These are phyloP conservation scores for Drosophila takahashii DNA, from an alignment of 1,140 invertebrate species.

Conservation along the genomic window DNA sequence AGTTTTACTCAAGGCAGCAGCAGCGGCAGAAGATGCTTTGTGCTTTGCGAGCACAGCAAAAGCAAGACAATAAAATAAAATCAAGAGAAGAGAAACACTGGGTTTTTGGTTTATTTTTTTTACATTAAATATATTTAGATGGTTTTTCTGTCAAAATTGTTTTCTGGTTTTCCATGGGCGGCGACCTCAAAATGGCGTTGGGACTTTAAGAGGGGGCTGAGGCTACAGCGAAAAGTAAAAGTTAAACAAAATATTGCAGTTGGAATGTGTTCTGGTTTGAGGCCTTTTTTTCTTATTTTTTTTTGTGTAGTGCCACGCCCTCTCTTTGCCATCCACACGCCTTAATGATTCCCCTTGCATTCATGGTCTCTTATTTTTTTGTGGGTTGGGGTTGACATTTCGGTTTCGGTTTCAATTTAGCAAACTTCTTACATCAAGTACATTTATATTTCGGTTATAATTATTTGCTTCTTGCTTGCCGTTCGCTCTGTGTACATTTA, in stretches of 20 bases:
- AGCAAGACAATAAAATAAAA: slow-evolving; percentile 25
- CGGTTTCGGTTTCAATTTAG: slow-evolving; percentile 65
- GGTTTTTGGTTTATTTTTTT: slow-evolving; percentile 58
- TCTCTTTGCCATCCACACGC: neutral
- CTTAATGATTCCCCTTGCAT: slow-evolving; percentile 4
- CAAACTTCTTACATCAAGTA: slow-evolving; percentile 80
- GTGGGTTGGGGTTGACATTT: slow-evolving; percentile 49
- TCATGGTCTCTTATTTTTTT: slow-evolving; percentile 20
- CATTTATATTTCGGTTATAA: slow-evolving; percentile 73
- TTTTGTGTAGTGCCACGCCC: slow-evolving; percentile 6
- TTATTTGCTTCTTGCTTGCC: slow-evolving; percentile 43
- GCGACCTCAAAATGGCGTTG: slow-evolving; percentile 9
- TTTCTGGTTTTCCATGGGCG: slow-evolving; percentile 45
- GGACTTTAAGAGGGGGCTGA: neutral
- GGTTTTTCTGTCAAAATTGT: slow-evolving; percentile 80
- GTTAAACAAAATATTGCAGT: slow-evolving; percentile 66
- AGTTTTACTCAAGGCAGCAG: slow-evolving; percentile 18
- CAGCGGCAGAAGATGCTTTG: slow-evolving; percentile 5
- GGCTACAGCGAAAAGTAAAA: slow-evolving; percentile 49
- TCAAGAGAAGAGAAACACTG: slow-evolving; percentile 25
- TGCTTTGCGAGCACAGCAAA: neutral
- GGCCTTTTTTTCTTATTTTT: neutral
- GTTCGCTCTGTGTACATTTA: slow-evolving; percentile 65
- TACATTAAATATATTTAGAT: slow-evolving; percentile 84
- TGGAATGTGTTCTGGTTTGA: slow-evolving; percentile 63